Evolutionary conservation across 2,888 invertebrate species (phyloP).

Genomic region (Choristoneura rosaceana): DNA sequence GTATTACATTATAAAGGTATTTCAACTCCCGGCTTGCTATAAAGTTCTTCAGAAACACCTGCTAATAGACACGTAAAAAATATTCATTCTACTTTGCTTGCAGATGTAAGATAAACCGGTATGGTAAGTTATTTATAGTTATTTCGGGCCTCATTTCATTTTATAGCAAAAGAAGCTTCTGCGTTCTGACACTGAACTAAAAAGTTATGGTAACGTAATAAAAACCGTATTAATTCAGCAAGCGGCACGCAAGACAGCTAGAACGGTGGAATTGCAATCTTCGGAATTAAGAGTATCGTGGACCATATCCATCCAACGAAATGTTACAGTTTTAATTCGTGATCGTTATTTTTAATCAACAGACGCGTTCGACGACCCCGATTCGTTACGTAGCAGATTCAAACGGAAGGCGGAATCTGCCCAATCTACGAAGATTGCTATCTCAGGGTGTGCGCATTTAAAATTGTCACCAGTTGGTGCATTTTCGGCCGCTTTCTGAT

Average conservation of each 20-base stretch:
- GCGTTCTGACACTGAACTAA: slow-evolving; percentile 30
- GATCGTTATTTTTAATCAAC: slow-evolving; percentile 66
- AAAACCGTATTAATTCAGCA: slow-evolving; percentile 42
- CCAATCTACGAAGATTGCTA: slow-evolving; percentile 48
- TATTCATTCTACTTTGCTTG: slow-evolving; percentile 17
- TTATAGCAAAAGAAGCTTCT: slow-evolving; percentile 30
- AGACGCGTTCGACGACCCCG: slow-evolving; percentile 61
- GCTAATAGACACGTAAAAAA: slow-evolving; percentile 14
- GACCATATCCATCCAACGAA: slow-evolving; percentile 53
- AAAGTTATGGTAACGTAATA: slow-evolving; percentile 40
- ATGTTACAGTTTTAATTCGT: slow-evolving; percentile 57
- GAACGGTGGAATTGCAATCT: slow-evolving; percentile 45
- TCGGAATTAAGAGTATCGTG: slow-evolving; percentile 45
- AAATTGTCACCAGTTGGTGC: slow-evolving; percentile 41
- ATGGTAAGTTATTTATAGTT: slow-evolving; percentile 25
- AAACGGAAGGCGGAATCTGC: slow-evolving; percentile 55
- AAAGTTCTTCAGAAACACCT: slow-evolving; percentile 31
- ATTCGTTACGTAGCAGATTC: slow-evolving; percentile 57
- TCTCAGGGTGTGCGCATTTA: slow-evolving; percentile 44
- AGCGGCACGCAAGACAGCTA: slow-evolving; percentile 41
- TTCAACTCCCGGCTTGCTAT: neutral
- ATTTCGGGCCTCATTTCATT: slow-evolving; percentile 31
- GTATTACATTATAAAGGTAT: neutral
- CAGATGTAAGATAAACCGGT: slow-evolving; percentile 25
- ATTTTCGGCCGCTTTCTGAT: slow-evolving; percentile 36